Percentiles rank a stretch among this genome's conserved stretches.
These are phyloP conservation scores for Crotalus helleri DNA, from an alignment of 2,113 vertebrate genomes.

Conservation along the genomic window DNA sequence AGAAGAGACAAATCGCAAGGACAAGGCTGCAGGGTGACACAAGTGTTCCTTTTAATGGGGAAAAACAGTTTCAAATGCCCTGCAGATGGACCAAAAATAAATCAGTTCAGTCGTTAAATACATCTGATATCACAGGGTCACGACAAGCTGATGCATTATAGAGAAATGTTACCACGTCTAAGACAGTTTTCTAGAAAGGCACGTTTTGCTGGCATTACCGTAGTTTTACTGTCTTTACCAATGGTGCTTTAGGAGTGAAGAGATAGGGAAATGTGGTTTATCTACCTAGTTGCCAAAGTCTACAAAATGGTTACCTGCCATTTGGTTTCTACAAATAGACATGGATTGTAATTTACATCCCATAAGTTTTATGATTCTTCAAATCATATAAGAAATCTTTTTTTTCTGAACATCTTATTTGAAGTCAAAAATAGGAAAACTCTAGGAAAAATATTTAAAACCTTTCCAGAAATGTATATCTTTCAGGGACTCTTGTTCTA, in stretches of 20 bases:
- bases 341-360: neutral
- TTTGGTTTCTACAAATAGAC: neutral
- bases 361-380: neutral
- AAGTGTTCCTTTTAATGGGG: neutral
- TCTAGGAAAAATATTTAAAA: conserved; percentile 1
- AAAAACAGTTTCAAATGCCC: neutral
- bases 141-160: neutral
- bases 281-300: neutral
- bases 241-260: neutral
- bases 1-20: neutral
- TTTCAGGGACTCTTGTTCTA: neutral
- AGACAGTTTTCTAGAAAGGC: neutral
- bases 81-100: neutral
- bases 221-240: neutral
- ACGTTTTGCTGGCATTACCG: neutral
- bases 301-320: neutral
- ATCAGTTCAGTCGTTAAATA: neutral
- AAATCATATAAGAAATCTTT: neutral
- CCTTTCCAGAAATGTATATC: conserved; percentile 1
- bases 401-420: neutral
- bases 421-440: neutral
- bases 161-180: neutral
- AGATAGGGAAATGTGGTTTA: neutral
- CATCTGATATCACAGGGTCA: neutral
- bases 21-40: neutral